These are phyloP conservation scores for Lepilemur septentrionalis DNA, from an alignment of 2,797 vertebrate genomes.

Conservation along the genomic window DNA sequence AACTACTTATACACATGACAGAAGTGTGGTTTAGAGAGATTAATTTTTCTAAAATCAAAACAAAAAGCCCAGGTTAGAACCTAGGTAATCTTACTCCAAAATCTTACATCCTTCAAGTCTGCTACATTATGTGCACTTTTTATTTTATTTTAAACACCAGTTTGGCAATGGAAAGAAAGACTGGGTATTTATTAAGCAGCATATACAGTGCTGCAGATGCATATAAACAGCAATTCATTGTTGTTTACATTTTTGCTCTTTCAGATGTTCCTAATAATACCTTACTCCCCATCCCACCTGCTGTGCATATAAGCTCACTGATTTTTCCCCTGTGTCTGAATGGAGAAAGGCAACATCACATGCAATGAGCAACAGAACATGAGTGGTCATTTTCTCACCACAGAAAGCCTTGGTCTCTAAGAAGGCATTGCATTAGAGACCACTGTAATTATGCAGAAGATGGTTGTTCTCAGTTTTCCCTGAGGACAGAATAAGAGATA, in stretches of 20 bases:
- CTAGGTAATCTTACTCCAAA: neutral
- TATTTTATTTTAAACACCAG: neutral
- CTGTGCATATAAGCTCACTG: neutral
- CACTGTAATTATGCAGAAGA: neutral
- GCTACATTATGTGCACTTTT: neutral
- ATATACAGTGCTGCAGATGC: neutral
- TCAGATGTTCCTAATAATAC: neutral
- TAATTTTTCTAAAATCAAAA: neutral
- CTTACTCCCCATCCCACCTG: neutral
- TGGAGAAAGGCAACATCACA: neutral
- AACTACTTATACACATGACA: neutral
- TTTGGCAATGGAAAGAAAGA: neutral
- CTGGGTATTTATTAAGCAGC: neutral
- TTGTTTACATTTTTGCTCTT: neutral
- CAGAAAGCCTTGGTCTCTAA: neutral
- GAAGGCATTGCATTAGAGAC: neutral
- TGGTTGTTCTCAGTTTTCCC: constrained; percentile 33
- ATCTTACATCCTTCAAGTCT: neutral
- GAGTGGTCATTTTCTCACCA: neutral
- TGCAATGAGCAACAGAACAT: neutral
- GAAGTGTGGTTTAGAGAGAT: neutral
- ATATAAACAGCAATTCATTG: neutral
- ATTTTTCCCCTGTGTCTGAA: neutral
- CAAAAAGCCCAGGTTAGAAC: neutral
- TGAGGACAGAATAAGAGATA: constrained; percentile 19